A percentile compares a stretch with the other conserved stretches of the same genome.
phyloP scores from a whole-genome alignment of 2,113 vertebrate genomes.

The Pholis gunnellus region DNA sequence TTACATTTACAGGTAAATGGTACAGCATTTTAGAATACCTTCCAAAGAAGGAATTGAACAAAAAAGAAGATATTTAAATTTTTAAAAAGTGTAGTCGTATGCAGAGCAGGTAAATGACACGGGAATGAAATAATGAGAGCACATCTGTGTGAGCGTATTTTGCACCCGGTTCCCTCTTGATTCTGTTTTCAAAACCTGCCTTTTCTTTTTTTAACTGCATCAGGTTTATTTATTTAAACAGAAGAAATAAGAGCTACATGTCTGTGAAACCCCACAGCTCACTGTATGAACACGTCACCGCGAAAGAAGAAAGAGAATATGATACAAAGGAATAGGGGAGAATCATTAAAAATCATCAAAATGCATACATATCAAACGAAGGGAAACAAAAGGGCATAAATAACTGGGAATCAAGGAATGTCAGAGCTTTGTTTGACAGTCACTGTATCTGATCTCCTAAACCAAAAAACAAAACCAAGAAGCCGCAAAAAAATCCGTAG shows the following conservation, averaged over 20 bases:
- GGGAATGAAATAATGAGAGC: background rate
- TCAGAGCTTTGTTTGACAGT: background rate
- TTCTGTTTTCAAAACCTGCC: conserved; percentile 16
- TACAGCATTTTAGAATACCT: background rate
- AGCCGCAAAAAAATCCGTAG: background rate
- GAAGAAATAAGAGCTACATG: background rate
- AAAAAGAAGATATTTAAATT: background rate
- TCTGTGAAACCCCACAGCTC: background rate
- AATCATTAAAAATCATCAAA: background rate
- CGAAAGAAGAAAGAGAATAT: background rate
- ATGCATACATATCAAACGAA: conserved; percentile 15
- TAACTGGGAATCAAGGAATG: conserved; percentile 12
- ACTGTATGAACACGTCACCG: background rate
- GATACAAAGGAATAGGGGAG: background rate
- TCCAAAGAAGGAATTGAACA: background rate
- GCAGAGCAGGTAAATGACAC: background rate
- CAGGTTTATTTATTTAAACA: conserved; percentile 7
- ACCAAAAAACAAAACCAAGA: background rate
- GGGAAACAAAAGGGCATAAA: background rate
- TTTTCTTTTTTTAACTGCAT: background rate
- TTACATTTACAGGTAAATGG: background rate
- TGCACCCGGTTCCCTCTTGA: background rate
- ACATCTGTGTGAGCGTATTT: background rate
- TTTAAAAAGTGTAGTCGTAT: background rate
- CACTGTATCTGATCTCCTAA: background rate